Evolutionary conservation across 2,888 invertebrate genomes (phyloP).

Genomic region (Agriotes lineatus): DNA sequence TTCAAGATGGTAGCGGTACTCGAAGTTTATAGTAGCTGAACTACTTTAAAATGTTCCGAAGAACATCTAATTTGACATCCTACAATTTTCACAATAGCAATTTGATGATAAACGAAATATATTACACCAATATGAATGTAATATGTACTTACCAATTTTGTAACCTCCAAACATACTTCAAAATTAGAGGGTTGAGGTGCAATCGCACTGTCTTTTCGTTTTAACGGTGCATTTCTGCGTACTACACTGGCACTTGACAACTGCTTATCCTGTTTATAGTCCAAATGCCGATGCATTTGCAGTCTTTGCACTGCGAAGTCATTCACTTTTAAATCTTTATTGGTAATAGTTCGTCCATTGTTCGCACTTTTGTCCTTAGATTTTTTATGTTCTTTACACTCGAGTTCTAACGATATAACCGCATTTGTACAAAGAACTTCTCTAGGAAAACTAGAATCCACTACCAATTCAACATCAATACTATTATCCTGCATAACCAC

Average conservation of each 20-base stretch:
- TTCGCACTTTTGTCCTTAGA: conserved; percentile 55
- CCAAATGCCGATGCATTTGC: conserved; percentile 77
- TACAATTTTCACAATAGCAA: no score
- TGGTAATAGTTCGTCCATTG: conserved; percentile 68
- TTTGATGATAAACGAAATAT: no score
- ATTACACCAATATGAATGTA: no score
- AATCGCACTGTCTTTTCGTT: conserved; percentile 77
- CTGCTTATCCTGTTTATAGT: conserved; percentile 86
- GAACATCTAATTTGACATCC: no score
- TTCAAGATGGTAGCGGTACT: no score
- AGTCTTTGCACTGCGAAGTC: conserved; percentile 73
- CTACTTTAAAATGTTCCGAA: no score
- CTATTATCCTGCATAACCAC: conserved; percentile 71
- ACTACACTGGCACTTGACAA: conserved; percentile 81
- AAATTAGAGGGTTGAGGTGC: conserved; percentile 56
- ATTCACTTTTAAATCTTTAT: conserved; percentile 72
- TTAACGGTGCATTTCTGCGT: conserved; percentile 73
- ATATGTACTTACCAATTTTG: conserved; percentile 55
- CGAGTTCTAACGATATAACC: conserved; percentile 69
- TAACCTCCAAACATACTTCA: conserved; percentile 55
- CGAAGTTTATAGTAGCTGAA: no score
- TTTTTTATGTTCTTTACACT: conserved; percentile 55
- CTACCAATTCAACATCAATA: conserved; percentile 69
- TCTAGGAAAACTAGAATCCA: conserved; percentile 75
- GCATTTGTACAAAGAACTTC: conserved; percentile 75